Conservation (phyloP, 2,888 invertebrate genomes). For the Oscheius sp. region DNA sequence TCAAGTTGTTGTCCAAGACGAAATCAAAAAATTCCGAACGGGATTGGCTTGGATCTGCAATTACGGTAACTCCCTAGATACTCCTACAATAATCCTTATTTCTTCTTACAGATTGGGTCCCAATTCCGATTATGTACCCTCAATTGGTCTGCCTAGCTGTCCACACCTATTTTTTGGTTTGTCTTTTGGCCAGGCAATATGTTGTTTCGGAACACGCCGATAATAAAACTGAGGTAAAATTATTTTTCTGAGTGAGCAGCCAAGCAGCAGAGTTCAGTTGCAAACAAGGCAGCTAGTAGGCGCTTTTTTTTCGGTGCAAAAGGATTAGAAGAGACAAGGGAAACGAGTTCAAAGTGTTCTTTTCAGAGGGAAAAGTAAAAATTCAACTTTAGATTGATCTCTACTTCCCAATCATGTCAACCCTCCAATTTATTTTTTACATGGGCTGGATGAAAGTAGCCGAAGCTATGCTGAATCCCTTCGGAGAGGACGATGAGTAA, state of each 20-base stretch:
- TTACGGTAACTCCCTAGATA: too few species aligned
- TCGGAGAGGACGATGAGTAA: slow-evolving; percentile 58
- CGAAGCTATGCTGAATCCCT: slow-evolving; percentile 60
- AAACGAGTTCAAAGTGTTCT: too few species aligned
- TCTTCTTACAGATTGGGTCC: too few species aligned
- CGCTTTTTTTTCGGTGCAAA: too few species aligned
- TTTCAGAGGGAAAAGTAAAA: not conserved
- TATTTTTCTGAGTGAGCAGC: not conserved
- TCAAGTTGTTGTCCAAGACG: slow-evolving; percentile 55
- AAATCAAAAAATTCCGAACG: slow-evolving; percentile 59
- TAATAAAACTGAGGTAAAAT: slow-evolving; percentile 54
- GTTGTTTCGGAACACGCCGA: slow-evolving; percentile 55
- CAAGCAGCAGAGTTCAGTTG: too few species aligned
- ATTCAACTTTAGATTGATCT: slow-evolving; percentile 55
- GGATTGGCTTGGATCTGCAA: slow-evolving; percentile 62
- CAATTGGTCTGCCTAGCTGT: slow-evolving; percentile 62
- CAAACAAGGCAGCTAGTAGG: too few species aligned
- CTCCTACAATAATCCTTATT: too few species aligned
- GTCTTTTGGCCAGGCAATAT: slow-evolving; percentile 64
- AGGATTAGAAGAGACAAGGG: too few species aligned
- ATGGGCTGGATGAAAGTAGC: slow-evolving; percentile 69
- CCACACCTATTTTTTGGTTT: slow-evolving; percentile 65
- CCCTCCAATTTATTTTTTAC: slow-evolving; percentile 67
- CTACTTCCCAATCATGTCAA: slow-evolving; percentile 67
- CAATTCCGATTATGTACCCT: slow-evolving; percentile 60